Evolutionary conservation across 2,888 invertebrate genomes (phyloP).

Genomic region (Drepanosiphum platanoidis): DNA sequence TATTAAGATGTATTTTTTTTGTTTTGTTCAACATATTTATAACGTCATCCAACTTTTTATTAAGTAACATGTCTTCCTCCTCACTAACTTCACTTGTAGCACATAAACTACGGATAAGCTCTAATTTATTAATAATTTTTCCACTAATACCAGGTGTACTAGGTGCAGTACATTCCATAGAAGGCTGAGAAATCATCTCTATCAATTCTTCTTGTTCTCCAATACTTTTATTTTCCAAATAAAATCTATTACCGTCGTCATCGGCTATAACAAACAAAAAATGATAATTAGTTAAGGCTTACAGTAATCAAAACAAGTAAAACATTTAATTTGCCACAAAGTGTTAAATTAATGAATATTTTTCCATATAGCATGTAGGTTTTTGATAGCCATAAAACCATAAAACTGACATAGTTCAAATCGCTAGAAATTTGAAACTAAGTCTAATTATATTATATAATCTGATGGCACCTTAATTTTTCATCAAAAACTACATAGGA

Average conservation of each 20-base stretch:
- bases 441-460: too few relatives aligned
- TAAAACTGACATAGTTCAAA: too few relatives aligned
- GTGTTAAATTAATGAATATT: too few relatives aligned
- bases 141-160: neutral
- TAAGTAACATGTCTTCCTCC: neutral
- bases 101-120: neutral
- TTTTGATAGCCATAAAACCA: too few relatives aligned
- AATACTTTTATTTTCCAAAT: neutral
- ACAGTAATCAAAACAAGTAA: too few relatives aligned
- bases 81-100: neutral
- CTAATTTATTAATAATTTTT: slow-evolving; percentile 5
- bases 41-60: slow-evolving; percentile 3
- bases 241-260: neutral
- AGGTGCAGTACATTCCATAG: neutral
- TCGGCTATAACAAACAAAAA: too few relatives aligned
- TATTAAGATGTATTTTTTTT: neutral
- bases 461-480: too few relatives aligned
- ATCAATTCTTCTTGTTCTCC: slow-evolving; percentile 1
- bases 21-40: neutral
- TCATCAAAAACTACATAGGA: too few relatives aligned
- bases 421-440: too few relatives aligned
- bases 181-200: slow-evolving; percentile 7
- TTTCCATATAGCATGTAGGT: too few relatives aligned
- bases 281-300: too few relatives aligned
- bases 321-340: too few relatives aligned